Evolutionary conservation across 2,797 vertebrate genomes (phyloP).

Genomic region (Poliocrania exsul): DNA sequence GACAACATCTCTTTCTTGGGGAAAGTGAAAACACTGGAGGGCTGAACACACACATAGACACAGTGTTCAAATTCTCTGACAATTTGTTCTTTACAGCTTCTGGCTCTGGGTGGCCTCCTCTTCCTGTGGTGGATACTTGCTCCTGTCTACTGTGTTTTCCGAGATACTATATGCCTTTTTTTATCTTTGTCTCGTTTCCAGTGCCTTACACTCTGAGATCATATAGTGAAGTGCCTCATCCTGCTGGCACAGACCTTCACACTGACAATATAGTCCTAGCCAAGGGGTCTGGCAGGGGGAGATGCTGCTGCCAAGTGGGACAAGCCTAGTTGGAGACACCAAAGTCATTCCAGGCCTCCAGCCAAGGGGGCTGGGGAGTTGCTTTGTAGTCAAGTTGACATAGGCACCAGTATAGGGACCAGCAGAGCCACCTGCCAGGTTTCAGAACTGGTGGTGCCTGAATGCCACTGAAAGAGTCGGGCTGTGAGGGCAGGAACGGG

Average conservation of each 20-base stretch:
- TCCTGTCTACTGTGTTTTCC: constrained; percentile 13
- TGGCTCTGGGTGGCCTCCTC: constrained; percentile 10
- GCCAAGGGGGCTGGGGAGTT: constrained; percentile 41
- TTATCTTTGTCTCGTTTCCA: constrained; percentile 48
- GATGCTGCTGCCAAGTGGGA: constrained; percentile 37
- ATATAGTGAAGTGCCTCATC: neutral
- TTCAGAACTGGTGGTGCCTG: neutral
- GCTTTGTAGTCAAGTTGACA: constrained; percentile 20
- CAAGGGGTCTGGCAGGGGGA: neutral
- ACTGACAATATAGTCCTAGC: neutral
- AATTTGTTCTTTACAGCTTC: neutral
- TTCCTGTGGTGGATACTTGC: neutral
- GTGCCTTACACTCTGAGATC: constrained; percentile 12
- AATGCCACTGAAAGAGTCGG: neutral
- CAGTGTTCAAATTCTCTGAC: neutral
- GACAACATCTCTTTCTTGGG: neutral
- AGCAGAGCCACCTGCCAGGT: constrained; percentile 4
- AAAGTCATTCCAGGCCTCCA: constrained; percentile 57
- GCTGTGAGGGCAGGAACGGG: neutral
- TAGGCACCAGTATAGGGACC: neutral
- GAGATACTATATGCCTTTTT: constrained; percentile 26
- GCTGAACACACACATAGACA: neutral
- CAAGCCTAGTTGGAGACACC: constrained; percentile 38
- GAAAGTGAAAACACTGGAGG: neutral
- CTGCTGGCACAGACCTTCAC: constrained; percentile 43